Conservation (phyloP, 2,113 vertebrate species). For the Pseudorectes ferrugineus region DNA sequence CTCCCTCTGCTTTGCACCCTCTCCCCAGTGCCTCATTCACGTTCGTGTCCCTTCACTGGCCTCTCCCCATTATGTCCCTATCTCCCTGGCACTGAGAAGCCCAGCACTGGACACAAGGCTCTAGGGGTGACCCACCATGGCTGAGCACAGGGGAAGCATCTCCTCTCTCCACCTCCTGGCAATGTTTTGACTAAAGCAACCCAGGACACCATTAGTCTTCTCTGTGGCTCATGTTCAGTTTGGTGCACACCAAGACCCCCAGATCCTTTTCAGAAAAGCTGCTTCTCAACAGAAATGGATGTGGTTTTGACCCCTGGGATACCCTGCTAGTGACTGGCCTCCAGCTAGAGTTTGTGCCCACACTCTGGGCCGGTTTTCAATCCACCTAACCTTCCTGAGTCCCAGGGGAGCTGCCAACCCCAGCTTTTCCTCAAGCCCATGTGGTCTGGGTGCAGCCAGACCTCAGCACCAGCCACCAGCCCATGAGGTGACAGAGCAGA, state of each 20-base stretch:
- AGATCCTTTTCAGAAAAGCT: neutral
- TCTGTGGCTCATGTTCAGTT: neutral
- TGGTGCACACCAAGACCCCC: neutral
- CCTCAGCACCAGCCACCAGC: neutral
- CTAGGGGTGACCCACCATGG: neutral
- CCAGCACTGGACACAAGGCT: neutral
- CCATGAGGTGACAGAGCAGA: neutral
- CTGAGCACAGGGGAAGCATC: neutral
- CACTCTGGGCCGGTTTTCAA: neutral
- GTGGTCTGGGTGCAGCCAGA: neutral
- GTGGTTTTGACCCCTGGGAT: neutral
- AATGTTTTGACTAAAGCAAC: neutral
- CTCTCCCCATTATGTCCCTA: neutral
- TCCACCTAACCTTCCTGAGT: neutral
- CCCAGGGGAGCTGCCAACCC: neutral
- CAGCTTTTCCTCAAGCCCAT: neutral
- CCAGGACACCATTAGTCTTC: neutral
- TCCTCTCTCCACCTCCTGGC: neutral
- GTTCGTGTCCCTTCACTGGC: fast-evolving
- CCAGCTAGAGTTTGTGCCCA: neutral
- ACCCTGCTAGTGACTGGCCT: neutral
- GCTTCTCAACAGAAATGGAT: neutral
- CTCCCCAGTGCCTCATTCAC: neutral
- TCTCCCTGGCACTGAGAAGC: neutral
- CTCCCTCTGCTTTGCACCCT: neutral